phyloP scores from a whole-genome alignment of 2,113 vertebrate species.

The Gavia stellata region DNA sequence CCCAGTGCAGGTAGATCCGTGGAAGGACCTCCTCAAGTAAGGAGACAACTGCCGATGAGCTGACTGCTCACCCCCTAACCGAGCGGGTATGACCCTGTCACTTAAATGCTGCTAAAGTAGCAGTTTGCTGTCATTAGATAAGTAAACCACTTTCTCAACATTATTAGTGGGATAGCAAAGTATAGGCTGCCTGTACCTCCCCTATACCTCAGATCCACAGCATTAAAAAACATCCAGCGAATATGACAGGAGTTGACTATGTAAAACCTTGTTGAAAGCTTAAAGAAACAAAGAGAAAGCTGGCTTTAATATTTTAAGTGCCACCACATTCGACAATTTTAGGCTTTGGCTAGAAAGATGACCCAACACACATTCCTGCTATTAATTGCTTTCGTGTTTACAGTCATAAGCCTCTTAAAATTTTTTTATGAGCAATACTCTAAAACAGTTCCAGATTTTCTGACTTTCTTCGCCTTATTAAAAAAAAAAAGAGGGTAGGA shows the following conservation, averaged over 20 bases:
- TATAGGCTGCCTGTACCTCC: background rate
- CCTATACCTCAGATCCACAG: background rate
- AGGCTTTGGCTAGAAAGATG: background rate
- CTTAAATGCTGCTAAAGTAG: background rate
- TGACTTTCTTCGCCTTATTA: background rate
- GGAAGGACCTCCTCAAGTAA: background rate
- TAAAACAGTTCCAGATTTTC: background rate
- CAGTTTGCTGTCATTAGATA: background rate
- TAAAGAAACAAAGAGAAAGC: background rate
- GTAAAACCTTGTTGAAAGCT: background rate
- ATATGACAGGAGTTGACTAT: background rate
- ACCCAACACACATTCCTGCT: background rate
- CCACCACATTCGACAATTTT: background rate
- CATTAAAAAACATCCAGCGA: background rate
- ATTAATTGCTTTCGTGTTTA: background rate
- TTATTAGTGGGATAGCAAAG: background rate
- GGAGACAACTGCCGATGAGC: too few species aligned
- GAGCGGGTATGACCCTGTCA: background rate
- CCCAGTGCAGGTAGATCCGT: rapidly evolving
- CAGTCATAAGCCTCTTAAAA: background rate
- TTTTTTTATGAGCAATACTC: background rate
- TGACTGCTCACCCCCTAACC: background rate
- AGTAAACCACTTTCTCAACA: background rate
- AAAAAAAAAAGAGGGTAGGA: background rate
- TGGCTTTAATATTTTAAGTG: background rate